Evolutionary conservation across 2,888 invertebrate genomes (phyloP).

Genomic region (Pecten maximus): DNA sequence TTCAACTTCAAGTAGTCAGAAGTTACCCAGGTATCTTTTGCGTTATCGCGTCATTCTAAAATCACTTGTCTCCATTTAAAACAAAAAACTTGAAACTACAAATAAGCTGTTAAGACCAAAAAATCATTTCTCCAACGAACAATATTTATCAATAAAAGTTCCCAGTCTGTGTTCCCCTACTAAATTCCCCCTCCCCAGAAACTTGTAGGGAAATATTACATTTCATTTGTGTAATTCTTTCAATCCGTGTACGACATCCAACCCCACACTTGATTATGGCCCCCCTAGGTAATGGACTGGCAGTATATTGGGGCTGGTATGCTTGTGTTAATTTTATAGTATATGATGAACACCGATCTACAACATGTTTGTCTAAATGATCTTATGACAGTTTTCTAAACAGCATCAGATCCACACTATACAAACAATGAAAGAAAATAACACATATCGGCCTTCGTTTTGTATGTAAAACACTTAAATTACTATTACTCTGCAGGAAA

Average conservation of each 20-base stretch:
- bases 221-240: conserved; percentile 17
- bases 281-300: background rate
- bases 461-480: background rate
- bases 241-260: background rate
- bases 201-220: background rate
- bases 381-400: background rate
- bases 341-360: background rate
- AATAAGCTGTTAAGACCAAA: background rate
- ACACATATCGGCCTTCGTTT: background rate
- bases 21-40: background rate
- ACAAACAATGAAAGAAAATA: background rate
- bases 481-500: background rate
- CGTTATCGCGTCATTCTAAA: conserved; percentile 3
- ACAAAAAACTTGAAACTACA: background rate
- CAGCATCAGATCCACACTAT: background rate
- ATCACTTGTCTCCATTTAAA: conserved; percentile 32
- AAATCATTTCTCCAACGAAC: background rate
- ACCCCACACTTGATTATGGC: background rate
- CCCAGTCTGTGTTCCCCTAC: background rate
- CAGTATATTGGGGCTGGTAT: background rate
- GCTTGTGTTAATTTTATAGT: background rate
- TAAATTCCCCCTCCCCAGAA: background rate
- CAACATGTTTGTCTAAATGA: background rate
- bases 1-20: background rate
- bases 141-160: conserved; percentile 15